Evolutionary conservation across 2,888 invertebrate genomes (phyloP).

Genomic region (Marronus borbonicus): DNA sequence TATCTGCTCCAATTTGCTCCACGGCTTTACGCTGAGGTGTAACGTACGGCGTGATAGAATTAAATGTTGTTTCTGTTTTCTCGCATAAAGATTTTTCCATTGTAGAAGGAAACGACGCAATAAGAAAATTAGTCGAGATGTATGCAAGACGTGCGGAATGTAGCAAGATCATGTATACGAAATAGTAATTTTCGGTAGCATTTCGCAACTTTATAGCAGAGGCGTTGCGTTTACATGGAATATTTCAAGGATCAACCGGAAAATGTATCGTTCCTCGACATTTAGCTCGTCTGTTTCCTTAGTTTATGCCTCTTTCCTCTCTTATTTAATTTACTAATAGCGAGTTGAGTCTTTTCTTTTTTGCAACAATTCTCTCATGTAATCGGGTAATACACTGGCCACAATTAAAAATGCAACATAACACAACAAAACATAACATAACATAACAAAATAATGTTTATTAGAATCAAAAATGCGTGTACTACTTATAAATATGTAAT

Average conservation of each 20-base stretch:
- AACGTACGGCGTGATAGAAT: slow-evolving; percentile 45
- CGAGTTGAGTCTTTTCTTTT: too few relatives aligned
- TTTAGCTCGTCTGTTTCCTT: background rate
- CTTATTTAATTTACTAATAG: too few relatives aligned
- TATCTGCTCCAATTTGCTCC: slow-evolving; percentile 40
- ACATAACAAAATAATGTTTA: too few relatives aligned
- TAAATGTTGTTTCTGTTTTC: slow-evolving; percentile 39
- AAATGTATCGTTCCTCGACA: background rate
- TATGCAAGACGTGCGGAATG: slow-evolving; percentile 21
- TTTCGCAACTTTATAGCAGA: background rate
- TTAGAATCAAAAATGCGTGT: too few relatives aligned
- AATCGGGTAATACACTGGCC: too few relatives aligned
- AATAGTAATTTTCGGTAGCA: slow-evolving; percentile 20
- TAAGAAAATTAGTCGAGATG: slow-evolving; percentile 35
- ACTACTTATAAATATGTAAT: too few relatives aligned
- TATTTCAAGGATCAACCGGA: background rate
- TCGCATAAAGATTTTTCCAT: slow-evolving; percentile 34
- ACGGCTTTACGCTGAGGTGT: slow-evolving; percentile 14
- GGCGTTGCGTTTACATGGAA: background rate
- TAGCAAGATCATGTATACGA: background rate
- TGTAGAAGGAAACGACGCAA: background rate
- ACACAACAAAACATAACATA: too few relatives aligned
- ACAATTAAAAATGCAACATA: too few relatives aligned
- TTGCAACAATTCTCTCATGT: too few relatives aligned
- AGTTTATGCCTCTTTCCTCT: background rate